Evolutionary conservation across 1,140 invertebrate genomes (phyloP), one percentile per base, ranked within the genome.

Genomic region (Drosophila carrolli): DNA sequence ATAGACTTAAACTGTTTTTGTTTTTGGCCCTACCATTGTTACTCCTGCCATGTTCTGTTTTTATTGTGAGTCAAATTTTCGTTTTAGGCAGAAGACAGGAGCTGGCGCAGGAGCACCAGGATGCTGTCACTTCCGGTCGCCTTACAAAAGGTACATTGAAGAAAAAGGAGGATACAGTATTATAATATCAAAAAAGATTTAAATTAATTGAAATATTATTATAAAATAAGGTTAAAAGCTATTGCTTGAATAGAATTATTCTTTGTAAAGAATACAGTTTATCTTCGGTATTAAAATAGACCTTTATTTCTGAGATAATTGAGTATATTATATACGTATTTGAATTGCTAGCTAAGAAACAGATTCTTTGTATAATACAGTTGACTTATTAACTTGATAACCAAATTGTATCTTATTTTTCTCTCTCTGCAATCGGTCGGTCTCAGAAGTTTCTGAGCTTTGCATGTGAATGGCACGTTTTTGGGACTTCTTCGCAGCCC

Each of bases 401-500:
- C 7, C 8, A 50, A 16, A 1, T n/a, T 6, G 7, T 29, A 29
- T n/a, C 5, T 19, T n/a, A 55, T 51, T 67, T 66, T 27, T 35
- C n/a, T 14, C 11, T 0, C 29, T 23, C 38, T 51, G 41, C 41
- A 1, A 0, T 5, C 7, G 8, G 37, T 38, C 37, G 44, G 40
- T 66, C 67, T 73, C 40, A 32, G 53, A 71, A 74, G 51, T 74
- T 86, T 68, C 56, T 73, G 58, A 66, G 56, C 75, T 73, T 89
- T 89, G 83, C 84, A 83, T 88, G 79, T 73, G 83, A 86, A 86
- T 86, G 78, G 83, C 83, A 89, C 66, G 71, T 80, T 88, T 89
- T 75, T 80, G 67, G 79, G 59, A 68, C 43, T 78, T 75, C 78
- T 82, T 78, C 27, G 13, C 27, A 61, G 56, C 47, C 41, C 43